These are phyloP conservation scores for Latrodectus hesperus DNA, from an alignment of 2,888 invertebrate species.

Conservation along the genomic window DNA sequence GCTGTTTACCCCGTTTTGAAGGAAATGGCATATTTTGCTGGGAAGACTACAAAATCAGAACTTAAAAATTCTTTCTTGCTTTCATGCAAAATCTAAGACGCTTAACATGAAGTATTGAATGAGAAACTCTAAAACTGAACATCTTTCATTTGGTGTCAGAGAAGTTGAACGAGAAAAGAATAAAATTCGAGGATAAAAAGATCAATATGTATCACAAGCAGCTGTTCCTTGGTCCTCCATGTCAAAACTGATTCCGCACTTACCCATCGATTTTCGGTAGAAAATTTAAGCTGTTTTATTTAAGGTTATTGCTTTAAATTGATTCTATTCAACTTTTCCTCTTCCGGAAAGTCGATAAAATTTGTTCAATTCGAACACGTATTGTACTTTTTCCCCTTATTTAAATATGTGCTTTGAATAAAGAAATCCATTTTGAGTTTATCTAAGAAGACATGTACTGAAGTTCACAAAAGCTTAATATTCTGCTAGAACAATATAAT, in stretches of 20 bases:
- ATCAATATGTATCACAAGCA: conserved; percentile 1
- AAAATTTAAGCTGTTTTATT: neutral
- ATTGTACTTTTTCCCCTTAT: too few relatives aligned
- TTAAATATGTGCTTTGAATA: too few relatives aligned
- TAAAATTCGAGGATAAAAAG: neutral
- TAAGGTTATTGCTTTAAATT: neutral
- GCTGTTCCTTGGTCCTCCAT: neutral
- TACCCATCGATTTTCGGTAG: neutral
- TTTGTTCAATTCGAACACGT: too few relatives aligned
- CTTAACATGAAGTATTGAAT: neutral
- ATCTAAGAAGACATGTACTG: too few relatives aligned
- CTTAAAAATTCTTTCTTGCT: neutral
- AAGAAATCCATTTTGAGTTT: too few relatives aligned
- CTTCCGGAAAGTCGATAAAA: neutral
- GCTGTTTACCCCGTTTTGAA: conserved; percentile 18
- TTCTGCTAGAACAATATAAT: too few relatives aligned
- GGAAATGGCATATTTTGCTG: conserved; percentile 29
- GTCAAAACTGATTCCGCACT: neutral
- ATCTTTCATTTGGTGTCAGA: neutral
- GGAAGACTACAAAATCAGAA: conserved; percentile 12
- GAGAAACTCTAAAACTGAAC: neutral
- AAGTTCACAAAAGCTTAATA: too few relatives aligned
- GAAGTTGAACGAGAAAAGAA: neutral
- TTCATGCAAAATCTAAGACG: neutral
- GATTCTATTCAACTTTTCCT: neutral